A percentile compares a stretch with the other conserved stretches of the same genome.
Evolutionary conservation across 2,797 vertebrate genomes (phyloP).

Genomic region (Siniperca scherzeri): DNA sequence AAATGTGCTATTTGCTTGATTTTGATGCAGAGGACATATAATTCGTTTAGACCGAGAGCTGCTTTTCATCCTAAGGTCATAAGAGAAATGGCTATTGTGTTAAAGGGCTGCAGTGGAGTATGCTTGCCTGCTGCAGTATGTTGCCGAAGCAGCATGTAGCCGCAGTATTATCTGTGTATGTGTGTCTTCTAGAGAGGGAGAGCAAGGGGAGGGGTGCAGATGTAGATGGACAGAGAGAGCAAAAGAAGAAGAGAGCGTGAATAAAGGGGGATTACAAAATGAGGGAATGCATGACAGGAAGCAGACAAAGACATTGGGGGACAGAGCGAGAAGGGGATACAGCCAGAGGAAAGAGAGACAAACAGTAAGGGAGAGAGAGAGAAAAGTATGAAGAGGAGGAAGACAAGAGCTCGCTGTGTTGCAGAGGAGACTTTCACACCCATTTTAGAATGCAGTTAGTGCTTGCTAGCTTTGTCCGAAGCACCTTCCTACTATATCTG

Average conservation of each 20-base stretch:
- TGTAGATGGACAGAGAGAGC: conserved; percentile 72
- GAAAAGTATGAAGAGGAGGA: conserved; percentile 55
- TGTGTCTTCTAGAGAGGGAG: conserved; percentile 69
- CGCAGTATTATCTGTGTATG: conserved; percentile 80
- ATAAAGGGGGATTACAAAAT: conserved; percentile 58
- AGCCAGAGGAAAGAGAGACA: conserved; percentile 39
- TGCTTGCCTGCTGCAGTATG: conserved; percentile 76
- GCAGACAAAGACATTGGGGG: conserved; percentile 67
- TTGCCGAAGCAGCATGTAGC: conserved; percentile 79
- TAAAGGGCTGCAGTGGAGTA: conserved; percentile 70
- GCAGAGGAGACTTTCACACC: conserved; percentile 74
- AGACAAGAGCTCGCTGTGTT: conserved; percentile 68
- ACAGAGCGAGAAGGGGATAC: conserved; percentile 45
- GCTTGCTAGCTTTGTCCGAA: conserved; percentile 52
- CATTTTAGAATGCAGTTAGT: conserved; percentile 68
- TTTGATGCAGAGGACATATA: conserved; percentile 17
- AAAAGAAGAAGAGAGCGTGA: conserved; percentile 57
- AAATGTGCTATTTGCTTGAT: conserved; percentile 29
- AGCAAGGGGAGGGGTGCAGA: conserved; percentile 66
- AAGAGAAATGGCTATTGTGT: conserved; percentile 73
- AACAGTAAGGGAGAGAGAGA: conserved; percentile 23
- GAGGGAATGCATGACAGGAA: conserved; percentile 76
- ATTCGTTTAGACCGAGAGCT: conserved; percentile 41
- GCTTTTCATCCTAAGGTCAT: conserved; percentile 72
- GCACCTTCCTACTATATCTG: conserved; percentile 49